Evolutionary conservation across 2,888 invertebrate genomes (phyloP), one percentile per base, ranked within the genome.

Genomic region (Argyra leucocephala): DNA sequence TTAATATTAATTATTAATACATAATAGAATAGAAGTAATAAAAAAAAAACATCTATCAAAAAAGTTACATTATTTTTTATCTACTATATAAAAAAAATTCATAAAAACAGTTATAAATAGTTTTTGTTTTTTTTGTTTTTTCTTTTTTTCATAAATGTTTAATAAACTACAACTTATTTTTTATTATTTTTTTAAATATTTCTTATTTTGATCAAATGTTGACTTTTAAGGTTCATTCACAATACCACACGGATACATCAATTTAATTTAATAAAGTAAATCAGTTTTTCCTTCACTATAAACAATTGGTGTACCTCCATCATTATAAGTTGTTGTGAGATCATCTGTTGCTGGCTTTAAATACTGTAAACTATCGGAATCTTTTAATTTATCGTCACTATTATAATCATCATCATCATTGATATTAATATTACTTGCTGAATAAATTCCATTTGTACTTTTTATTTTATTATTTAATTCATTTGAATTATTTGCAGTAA

Each of bases 281-380:
- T 80, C 80, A 7, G 80, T 78, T 71, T 78, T 78, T n/a, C n/a
- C n/a, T n/a, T n/a, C n/a, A n/a, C n/a, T n/a, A n/a, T n/a, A n/a
- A n/a, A n/a, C n/a, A n/a, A n/a, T n/a, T n/a, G n/a, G n/a, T 68
- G 78, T 74, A 59, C 80, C 74, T 69, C 79, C 79, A 69, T 80
- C 80, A 70, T 80, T 80, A 70, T 80, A 80, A 37, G 75, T 78
- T 69, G 79, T 75, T 60, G 77, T 77, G 72, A 76, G 74, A 71
- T 76, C 76, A 73, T 76, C 77, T 61, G 75, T 74, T 37, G 76
- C 75, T 63, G 77, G 77, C 69, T 76, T 77, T 65, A 77, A 70
- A 70, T 74, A 76, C 68, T 74, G 73, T 68, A 74, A 70, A 69
- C 73, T 74, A 67, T 74, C 73, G 15, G 71, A 65, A 64, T 72